phyloP scores from a whole-genome alignment of 2,113 vertebrate species.

The Strix aluco region DNA sequence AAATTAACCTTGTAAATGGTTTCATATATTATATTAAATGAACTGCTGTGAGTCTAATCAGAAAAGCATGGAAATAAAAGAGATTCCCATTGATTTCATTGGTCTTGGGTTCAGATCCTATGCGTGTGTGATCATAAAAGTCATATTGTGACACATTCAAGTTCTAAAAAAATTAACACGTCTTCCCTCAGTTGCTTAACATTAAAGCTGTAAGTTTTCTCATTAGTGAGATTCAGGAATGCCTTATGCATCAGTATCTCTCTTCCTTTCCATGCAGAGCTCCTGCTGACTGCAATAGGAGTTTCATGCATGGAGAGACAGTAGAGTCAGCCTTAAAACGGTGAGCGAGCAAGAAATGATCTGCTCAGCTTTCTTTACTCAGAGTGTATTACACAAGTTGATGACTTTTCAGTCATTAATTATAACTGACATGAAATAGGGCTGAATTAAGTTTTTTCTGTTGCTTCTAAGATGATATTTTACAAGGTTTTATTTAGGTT shows the following conservation, averaged over 20 bases:
- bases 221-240: not conserved
- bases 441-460: not conserved
- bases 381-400: not conserved
- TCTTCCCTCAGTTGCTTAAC: not conserved
- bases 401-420: not conserved
- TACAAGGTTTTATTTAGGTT: not conserved
- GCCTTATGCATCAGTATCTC: not conserved
- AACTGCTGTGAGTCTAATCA: slow-evolving; percentile 25
- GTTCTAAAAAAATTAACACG: not conserved
- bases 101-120: not conserved
- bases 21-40: slow-evolving; percentile 16
- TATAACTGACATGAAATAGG: not conserved
- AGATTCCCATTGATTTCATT: not conserved
- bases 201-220: not conserved
- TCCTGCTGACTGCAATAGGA: not conserved
- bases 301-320: not conserved
- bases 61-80: not conserved
- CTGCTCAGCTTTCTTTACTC: not conserved
- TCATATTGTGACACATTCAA: not conserved
- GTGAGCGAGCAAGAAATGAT: not conserved
- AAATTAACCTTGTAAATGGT: slow-evolving; percentile 41
- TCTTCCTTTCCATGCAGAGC: not conserved
- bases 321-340: not conserved
- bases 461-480: not conserved
- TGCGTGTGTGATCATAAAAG: not conserved